Evolutionary conservation across 92 coral and sea anemone genomes (phyloP).

Genomic region (Plumapathes pennacea): DNA sequence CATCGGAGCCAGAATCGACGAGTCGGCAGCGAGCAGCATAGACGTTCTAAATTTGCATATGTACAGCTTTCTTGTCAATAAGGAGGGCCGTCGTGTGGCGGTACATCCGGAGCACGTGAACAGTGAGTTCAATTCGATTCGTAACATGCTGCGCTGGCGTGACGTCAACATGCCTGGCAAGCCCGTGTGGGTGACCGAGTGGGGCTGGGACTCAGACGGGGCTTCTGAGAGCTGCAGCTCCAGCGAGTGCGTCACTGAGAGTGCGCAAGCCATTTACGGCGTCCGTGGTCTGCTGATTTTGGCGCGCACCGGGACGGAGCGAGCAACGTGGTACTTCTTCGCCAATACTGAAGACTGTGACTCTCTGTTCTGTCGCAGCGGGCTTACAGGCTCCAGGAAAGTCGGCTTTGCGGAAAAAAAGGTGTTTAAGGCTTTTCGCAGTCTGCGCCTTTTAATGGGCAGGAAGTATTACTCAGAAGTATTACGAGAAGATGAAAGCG

Average conservation of each 20-base stretch:
- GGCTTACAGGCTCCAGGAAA: not conserved
- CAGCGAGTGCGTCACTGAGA: slow-evolving; percentile 23
- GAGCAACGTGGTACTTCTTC: slow-evolving; percentile 29
- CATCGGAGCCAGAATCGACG: slow-evolving; percentile 19
- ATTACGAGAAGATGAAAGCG: not conserved
- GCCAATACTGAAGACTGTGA: slow-evolving; percentile 10
- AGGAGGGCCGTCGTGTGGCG: slow-evolving; percentile 14
- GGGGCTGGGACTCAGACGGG: slow-evolving; percentile 34
- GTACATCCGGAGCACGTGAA: slow-evolving; percentile 16
- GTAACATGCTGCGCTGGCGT: slow-evolving; percentile 15
- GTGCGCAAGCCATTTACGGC: slow-evolving; percentile 27
- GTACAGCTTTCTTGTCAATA: slow-evolving; percentile 12
- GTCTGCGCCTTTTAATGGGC: slow-evolving; percentile 1
- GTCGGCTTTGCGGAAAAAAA: slow-evolving; percentile 4
- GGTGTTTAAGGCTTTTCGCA: slow-evolving; percentile 2
- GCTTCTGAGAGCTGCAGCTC: slow-evolving; percentile 10
- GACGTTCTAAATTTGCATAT: slow-evolving; percentile 15
- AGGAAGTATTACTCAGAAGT: not conserved
- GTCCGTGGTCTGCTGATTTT: slow-evolving; percentile 2
- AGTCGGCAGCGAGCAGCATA: not conserved
- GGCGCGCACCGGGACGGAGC: slow-evolving; percentile 3
- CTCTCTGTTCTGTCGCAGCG: slow-evolving; percentile 14
- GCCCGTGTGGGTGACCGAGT: slow-evolving; percentile 25
- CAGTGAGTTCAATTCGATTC: slow-evolving; percentile 13
- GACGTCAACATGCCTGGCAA: slow-evolving; percentile 10